Conservation (phyloP, 2,113 vertebrate species). For the Fulmarus glacialis region DNA sequence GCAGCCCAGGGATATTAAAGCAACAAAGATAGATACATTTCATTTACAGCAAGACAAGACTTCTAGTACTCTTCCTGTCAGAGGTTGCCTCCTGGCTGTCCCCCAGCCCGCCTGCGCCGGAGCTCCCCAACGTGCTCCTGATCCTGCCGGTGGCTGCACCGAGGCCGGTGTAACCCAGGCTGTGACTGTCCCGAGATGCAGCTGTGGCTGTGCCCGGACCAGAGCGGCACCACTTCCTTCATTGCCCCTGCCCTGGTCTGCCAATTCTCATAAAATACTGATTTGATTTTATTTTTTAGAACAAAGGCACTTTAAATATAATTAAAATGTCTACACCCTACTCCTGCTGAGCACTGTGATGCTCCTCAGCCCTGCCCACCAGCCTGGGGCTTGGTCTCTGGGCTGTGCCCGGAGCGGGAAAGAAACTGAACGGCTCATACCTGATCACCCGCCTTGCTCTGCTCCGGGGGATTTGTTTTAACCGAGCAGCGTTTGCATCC, state of each 20-base stretch:
- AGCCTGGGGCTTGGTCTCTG: background rate
- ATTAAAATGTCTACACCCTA: background rate
- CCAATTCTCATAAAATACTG: background rate
- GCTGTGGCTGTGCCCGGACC: background rate
- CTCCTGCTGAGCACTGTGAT: background rate
- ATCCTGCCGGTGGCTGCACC: accelerated
- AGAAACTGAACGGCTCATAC: background rate
- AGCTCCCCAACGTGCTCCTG: background rate
- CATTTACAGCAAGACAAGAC: background rate
- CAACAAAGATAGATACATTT: background rate
- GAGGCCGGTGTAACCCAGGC: background rate
- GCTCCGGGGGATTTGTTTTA: background rate
- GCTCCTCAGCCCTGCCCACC: background rate
- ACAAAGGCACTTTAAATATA: background rate
- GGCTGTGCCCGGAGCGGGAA: background rate
- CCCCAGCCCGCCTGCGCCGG: background rate
- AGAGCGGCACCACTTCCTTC: background rate
- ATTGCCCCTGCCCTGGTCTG: background rate
- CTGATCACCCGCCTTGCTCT: background rate
- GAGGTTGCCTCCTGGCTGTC: background rate
- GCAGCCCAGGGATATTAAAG: background rate
- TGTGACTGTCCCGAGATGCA: background rate
- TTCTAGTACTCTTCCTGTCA: accelerated
- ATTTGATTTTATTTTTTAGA: background rate
- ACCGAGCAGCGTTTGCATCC: background rate